phyloP scores from a whole-genome alignment of 2,797 vertebrate genomes.

The Pterois miles region DNA sequence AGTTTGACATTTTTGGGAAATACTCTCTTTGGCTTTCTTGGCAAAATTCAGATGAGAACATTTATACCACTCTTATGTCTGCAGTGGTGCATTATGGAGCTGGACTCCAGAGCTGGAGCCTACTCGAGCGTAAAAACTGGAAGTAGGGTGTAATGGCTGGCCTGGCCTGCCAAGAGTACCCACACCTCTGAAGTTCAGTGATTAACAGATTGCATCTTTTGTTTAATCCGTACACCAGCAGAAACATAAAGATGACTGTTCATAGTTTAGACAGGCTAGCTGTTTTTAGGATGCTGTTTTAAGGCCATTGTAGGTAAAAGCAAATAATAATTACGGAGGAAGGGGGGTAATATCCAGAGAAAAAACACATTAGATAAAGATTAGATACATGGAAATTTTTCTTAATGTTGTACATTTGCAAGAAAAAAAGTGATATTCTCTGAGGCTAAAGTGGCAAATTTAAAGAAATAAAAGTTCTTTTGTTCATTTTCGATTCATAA shows the following conservation, averaged over 20 bases:
- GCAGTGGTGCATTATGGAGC: not conserved
- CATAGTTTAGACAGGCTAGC: not conserved
- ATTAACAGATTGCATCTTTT: not conserved
- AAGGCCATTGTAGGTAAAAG: no score
- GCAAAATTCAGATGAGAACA: not conserved
- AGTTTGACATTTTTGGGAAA: not conserved
- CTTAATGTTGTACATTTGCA: no score
- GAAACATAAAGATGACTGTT: no score
- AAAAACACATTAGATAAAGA: no score
- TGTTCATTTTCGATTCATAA: no score
- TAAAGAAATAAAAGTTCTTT: no score
- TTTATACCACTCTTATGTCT: not conserved
- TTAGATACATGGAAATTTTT: no score
- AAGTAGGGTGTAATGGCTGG: not conserved
- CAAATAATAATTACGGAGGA: no score
- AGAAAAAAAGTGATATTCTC: no score
- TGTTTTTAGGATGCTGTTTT: not conserved
- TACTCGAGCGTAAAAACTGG: not conserved
- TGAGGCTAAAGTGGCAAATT: no score
- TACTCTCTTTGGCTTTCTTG: not conserved
- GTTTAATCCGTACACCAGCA: not conserved
- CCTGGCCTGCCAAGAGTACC: fast-evolving
- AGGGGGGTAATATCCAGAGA: no score
- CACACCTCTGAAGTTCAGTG: not conserved
- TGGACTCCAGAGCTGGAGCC: not conserved